Conservation (phyloP, 2,113 vertebrate species). For the Etia nguti region DNA sequence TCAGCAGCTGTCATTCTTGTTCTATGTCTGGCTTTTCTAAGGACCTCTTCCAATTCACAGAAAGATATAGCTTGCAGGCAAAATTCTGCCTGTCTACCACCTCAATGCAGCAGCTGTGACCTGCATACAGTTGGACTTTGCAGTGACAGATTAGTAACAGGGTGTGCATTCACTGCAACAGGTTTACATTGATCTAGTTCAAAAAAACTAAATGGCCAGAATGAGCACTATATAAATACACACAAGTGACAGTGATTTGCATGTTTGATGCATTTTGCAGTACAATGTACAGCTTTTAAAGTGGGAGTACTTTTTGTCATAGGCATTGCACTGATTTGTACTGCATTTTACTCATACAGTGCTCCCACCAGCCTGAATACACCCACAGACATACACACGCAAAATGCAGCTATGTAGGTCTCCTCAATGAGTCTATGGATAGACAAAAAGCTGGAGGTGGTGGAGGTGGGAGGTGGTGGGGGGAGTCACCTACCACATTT, state of each 20-base stretch:
- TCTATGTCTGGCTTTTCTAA: conserved; percentile 48
- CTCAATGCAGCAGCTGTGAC: conserved; percentile 57
- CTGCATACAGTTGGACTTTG: conserved; percentile 4
- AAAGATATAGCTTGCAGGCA: conserved; percentile 44
- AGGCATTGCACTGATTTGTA: background rate
- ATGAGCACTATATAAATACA: background rate
- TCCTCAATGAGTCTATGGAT: background rate
- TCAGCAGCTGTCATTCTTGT: conserved; percentile 60
- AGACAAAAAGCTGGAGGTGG: background rate
- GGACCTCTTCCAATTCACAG: conserved; percentile 45
- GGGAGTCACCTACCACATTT: background rate
- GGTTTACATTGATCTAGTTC: background rate
- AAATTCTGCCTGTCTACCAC: conserved; percentile 49
- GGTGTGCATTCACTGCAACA: background rate
- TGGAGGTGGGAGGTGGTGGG: background rate
- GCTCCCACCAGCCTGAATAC: conserved; percentile 11
- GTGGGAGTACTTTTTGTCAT: background rate
- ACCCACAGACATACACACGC: conserved; percentile 6
- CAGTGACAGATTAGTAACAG: conserved; percentile 10
- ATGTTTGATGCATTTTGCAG: background rate
- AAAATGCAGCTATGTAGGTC: conserved; percentile 25
- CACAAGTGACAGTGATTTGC: background rate
- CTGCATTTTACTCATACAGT: background rate
- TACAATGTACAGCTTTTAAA: background rate
- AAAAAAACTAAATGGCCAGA: background rate